Percentiles rank a stretch among this genome's conserved stretches.
Evolutionary conservation across 2,113 vertebrate species (phyloP).

Genomic region (Typhlomys cinereus): DNA sequence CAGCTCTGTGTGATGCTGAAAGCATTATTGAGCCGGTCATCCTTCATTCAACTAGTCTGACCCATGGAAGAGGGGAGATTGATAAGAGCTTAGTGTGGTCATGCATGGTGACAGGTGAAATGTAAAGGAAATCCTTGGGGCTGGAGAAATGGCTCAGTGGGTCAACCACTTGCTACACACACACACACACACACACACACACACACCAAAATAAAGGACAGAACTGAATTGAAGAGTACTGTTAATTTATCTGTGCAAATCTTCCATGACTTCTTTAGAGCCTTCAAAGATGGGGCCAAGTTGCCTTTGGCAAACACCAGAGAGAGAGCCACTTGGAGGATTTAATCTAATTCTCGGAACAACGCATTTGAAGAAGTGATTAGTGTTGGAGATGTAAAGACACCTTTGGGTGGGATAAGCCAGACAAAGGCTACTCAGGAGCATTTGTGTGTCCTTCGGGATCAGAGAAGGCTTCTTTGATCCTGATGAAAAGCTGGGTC

Average conservation of each 20-base stretch:
- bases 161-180: no score
- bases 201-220: no score
- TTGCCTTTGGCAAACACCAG: background rate
- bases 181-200: no score
- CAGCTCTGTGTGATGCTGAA: background rate
- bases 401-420: slow-evolving; percentile 38
- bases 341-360: slow-evolving; percentile 22
- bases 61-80: no score
- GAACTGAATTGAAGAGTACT: background rate
- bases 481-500: background rate
- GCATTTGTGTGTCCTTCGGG: background rate
- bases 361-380: slow-evolving; percentile 41
- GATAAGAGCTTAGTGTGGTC: background rate
- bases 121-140: no score
- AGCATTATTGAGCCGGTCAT: background rate
- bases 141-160: no score
- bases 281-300: background rate
- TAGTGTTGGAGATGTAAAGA: slow-evolving; percentile 19
- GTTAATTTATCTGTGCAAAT: background rate
- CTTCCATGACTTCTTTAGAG: background rate
- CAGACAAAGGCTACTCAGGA: background rate
- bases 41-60: background rate
- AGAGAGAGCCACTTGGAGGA: background rate
- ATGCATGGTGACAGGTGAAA: no score
- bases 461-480: slow-evolving; percentile 24